Percentiles rank a stretch among this genome's conserved stretches.
phyloP scores from a whole-genome alignment of 2,888 invertebrate species.

The Campopleginae sp. region DNA sequence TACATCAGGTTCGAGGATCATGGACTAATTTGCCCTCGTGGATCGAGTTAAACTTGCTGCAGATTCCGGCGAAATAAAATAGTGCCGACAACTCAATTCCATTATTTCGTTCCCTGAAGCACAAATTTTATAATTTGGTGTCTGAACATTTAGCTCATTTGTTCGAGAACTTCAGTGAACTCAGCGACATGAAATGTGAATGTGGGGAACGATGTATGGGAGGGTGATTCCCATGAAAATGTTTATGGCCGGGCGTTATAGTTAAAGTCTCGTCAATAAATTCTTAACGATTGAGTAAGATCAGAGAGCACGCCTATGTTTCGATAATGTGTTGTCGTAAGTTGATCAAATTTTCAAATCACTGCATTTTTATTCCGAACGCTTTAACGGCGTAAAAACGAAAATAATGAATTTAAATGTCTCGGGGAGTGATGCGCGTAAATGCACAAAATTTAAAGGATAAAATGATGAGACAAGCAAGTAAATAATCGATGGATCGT shows the following conservation, averaged over 20 bases:
- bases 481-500: constrained; percentile 33
- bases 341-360: constrained; percentile 14
- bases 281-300: constrained; percentile 8
- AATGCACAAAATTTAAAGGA: neutral
- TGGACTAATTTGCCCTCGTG: neutral
- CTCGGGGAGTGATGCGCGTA: constrained; percentile 3
- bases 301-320: constrained; percentile 43
- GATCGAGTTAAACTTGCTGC: too few species aligned
- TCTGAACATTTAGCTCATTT: neutral
- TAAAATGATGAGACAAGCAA: constrained; percentile 30
- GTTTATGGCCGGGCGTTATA: neutral
- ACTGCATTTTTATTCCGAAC: constrained; percentile 23
- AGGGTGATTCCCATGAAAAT: neutral
- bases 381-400: neutral
- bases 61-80: neutral
- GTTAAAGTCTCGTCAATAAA: neutral
- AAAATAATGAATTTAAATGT: constrained; percentile 19
- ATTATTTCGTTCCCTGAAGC: neutral
- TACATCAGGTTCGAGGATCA: neutral
- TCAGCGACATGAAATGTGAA: neutral
- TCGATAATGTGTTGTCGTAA: constrained; percentile 24
- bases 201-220: neutral
- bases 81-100: neutral
- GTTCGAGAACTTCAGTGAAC: neutral
- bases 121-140: neutral